phyloP scores from a whole-genome alignment of 1,140 invertebrate genomes.

The Dendroctonus ponderosae region DNA sequence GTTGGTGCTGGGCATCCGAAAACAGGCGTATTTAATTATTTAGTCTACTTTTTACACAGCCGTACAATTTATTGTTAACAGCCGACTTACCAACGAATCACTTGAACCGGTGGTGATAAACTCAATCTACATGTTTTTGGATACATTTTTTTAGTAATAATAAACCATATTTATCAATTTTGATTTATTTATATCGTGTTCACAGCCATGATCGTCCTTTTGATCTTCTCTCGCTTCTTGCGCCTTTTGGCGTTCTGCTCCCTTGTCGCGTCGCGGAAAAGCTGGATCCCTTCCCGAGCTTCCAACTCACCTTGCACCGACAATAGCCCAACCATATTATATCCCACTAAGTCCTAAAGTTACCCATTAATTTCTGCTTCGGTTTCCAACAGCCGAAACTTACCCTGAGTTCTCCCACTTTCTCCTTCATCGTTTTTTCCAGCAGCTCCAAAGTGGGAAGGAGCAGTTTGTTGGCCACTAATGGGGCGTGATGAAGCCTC shows the following conservation, averaged over 20 bases:
- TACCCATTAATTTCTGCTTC: neutral
- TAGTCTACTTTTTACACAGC: no score
- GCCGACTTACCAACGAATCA: no score
- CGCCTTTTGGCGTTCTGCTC: constrained; percentile 66
- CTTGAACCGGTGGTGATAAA: no score
- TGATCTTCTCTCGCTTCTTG: constrained; percentile 67
- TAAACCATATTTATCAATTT: neutral
- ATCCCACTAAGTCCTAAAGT: constrained; percentile 77
- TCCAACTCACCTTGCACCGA: constrained; percentile 78
- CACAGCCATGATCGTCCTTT: constrained; percentile 61
- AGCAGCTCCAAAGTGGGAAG: constrained; percentile 70
- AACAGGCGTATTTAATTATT: no score
- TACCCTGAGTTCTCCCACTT: constrained; percentile 65
- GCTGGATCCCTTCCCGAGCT: constrained; percentile 71
- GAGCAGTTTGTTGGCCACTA: constrained; percentile 68
- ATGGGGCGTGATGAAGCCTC: constrained; percentile 81
- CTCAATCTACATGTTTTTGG: no score
- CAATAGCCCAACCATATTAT: constrained; percentile 81
- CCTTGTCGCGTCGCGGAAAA: constrained; percentile 80
- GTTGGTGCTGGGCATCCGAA: no score
- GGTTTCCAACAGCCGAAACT: constrained; percentile 23
- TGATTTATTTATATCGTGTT: constrained; percentile 20
- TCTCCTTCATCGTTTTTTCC: constrained; percentile 58
- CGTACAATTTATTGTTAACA: no score
- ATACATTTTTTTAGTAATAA: no score